These are phyloP conservation scores for Montipora efflorescens DNA, from an alignment of 64 coral and sea anemone species.

Conservation along the genomic window DNA sequence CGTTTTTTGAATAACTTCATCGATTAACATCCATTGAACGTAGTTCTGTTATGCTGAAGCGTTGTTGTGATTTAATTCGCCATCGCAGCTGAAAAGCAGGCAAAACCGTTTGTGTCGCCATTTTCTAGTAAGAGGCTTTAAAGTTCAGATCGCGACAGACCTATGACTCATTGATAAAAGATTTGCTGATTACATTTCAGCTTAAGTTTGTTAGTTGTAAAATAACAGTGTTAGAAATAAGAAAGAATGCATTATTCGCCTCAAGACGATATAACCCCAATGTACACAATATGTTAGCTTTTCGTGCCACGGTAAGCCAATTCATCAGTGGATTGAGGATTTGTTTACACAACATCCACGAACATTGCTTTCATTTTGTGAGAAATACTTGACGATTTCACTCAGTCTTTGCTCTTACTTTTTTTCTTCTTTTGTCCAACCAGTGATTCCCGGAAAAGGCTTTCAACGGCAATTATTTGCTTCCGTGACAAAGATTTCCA, in stretches of 20 bases:
- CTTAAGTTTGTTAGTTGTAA: not conserved
- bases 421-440: not conserved
- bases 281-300: conserved; percentile 53
- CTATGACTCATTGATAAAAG: not conserved
- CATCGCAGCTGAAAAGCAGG: not conserved
- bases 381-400: no score
- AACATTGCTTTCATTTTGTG: no score
- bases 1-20: not conserved
- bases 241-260: not conserved
- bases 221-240: not conserved
- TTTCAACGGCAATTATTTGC: conserved; percentile 2
- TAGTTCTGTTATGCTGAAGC: not conserved
- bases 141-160: no score
- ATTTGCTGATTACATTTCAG: not conserved
- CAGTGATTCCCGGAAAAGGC: not conserved
- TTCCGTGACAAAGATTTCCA: not conserved
- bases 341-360: conserved; percentile 36
- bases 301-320: not conserved
- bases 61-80: not conserved
- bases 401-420: no score
- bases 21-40: not conserved
- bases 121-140: conserved; percentile 17
- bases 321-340: not conserved
- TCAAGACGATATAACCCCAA: not conserved
- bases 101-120: not conserved